Evolutionary conservation across 1,140 invertebrate genomes (phyloP), one percentile per base, ranked within the genome.

Genomic region (Pemphigus obesinymphae): DNA sequence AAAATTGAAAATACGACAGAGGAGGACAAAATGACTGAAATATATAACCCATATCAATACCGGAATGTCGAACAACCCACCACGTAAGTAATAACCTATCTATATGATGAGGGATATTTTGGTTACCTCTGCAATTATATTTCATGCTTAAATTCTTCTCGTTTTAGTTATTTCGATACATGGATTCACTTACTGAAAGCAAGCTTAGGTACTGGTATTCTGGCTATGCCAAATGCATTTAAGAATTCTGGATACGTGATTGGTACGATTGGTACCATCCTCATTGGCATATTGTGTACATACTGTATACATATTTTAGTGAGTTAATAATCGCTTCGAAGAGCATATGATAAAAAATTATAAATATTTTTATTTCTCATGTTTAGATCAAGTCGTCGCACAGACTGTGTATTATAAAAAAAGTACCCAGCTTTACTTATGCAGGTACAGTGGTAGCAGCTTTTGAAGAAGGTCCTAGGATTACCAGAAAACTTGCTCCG

Each of bases 191-290:
- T 96, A 83, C 86, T 95, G 34, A 96, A 95, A 85, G 93, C 93
- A 31, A 96, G 95, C 85, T 90, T 97, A 78, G 95, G 95, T 8
- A 96, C 95, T 0, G 95, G 96, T 6, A 94, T 97, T 63, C 86
- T 97, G 70, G 95, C 95, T n/a, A 96, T 97, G 93, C 94, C 95
- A 5, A 90, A 92, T 85, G 95, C 95, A 0, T 92, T 96, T 83
- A 88, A 88, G 63, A 92, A 96, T 86, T 88, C 95, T 23, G 95
- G 95, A 48, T 90, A 94, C 82, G 82, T 90, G 0, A 86, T 91
- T 55, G 92, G 93, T n/a, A 85, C 89, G 2, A 85, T 92, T 23
- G 91, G 91, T 2, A 91, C 92, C 4, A 83, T 92, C 5, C 83
- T 93, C 0, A 92, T 95, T 83, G 93, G 92, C 0, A 82, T 90